Evolutionary conservation across 2,797 vertebrate genomes (phyloP), one percentile per base, ranked within the genome.

Genomic region (Xenopus petersii): DNA sequence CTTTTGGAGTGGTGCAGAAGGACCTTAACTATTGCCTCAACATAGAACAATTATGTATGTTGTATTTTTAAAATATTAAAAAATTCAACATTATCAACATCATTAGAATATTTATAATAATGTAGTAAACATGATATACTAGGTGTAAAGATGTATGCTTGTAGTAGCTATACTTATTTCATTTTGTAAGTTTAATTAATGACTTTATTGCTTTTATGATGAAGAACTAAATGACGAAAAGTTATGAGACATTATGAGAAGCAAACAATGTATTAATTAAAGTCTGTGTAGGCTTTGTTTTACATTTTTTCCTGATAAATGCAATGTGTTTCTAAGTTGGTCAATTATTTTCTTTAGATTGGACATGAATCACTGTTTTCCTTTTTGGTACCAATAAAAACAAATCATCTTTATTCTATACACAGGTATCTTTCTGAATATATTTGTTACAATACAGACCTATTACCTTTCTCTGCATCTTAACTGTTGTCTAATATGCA

Each of bases 291-390:
- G 61, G 61, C 13, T 63, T 63, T 36, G 26, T 63, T 33, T 63
- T 36, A 63, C 61, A 36, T 63, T 8, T 63, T 12, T 63, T 63
- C 13, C 15, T 63, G 61, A 63, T 63, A 63, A 63, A 63, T 63
- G 61, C 13, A 36, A 15, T 63, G 61, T 16, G 26, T 63, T 63
- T 63, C 61, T 63, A 36, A 36, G 36, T 30, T 63, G 26, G 16
- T 30, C 26, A 30, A 30, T 30, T 30, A 2, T 30, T 30, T 30
- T 36, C 33, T 62, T 62, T 62, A 15, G 60, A 36, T 62, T 62
- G 60, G 13, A 62, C 60, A 62, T 36, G 30, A 62, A 62, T 62
- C 26, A 62, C 24, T 62, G 24, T 12, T 33, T 12, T 62, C 58
- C 6, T 59, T 59, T 62, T 62, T 62, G 26, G 33, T 62, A 17